These are phyloP conservation scores for Crax fasciolata DNA, from an alignment of 2,797 vertebrate species.

Conservation along the genomic window DNA sequence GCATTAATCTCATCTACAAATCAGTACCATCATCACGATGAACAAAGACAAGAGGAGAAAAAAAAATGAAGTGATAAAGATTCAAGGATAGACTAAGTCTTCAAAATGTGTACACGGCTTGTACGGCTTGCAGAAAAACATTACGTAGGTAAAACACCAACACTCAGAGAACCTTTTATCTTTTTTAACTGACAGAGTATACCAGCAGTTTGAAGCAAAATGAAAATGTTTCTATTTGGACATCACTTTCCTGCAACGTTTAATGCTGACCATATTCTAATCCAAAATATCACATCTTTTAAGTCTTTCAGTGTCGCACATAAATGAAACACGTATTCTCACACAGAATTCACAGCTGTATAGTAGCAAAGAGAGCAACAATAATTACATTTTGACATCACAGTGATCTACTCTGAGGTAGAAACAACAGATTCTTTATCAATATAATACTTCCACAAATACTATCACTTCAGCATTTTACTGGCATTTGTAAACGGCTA, in stretches of 20 bases:
- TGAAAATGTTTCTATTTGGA: neutral
- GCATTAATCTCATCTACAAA: neutral
- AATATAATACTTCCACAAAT: neutral
- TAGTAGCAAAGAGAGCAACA: neutral
- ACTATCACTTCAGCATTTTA: neutral
- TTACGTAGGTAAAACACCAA: neutral
- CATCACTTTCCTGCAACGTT: neutral
- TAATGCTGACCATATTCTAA: neutral
- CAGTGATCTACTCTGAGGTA: neutral
- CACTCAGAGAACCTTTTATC: neutral
- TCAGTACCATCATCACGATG: neutral
- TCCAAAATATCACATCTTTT: neutral
- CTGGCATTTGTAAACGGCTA: constrained; percentile 37
- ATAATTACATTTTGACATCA: neutral
- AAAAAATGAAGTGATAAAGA: neutral
- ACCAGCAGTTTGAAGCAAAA: neutral
- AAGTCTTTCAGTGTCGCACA: neutral
- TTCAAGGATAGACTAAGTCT: neutral
- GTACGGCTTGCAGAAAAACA: neutral
- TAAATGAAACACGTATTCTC: neutral
- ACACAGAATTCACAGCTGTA: neutral
- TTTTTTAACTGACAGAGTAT: neutral
- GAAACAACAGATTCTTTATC: constrained; percentile 23
- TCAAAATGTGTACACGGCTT: neutral
- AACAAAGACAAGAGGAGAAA: neutral